Percentiles rank a stretch among this genome's conserved stretches.
Conservation (phyloP, 2,797 vertebrate species). For the Heterohyrax brucei region DNA sequence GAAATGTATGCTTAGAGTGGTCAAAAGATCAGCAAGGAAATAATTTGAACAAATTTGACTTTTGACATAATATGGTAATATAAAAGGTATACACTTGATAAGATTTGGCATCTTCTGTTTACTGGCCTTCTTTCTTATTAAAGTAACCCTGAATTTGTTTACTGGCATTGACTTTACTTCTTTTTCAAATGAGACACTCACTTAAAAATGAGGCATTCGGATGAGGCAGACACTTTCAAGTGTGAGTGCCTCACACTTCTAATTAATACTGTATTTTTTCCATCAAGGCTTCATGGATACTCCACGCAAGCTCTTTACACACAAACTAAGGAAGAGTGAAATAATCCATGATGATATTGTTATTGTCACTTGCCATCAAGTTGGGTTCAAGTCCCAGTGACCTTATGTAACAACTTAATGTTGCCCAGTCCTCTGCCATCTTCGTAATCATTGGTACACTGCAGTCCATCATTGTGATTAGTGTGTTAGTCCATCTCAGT, state of each 20-base stretch:
- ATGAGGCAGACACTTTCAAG: not conserved
- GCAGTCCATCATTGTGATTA: not conserved
- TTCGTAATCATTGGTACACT: not conserved
- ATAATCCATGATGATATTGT: not conserved
- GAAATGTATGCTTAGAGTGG: not conserved
- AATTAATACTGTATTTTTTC: not conserved
- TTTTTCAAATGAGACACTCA: not conserved
- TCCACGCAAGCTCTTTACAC: not conserved
- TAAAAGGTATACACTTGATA: not conserved
- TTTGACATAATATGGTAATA: not conserved
- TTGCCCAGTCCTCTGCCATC: not conserved
- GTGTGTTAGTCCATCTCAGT: not conserved
- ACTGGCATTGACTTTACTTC: conserved; percentile 8
- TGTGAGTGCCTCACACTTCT: not conserved
- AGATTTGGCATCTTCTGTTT: not conserved
- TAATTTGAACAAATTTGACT: conserved; percentile 1
- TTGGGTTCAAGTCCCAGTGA: not conserved
- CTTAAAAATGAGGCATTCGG: not conserved
- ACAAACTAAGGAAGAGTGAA: not conserved
- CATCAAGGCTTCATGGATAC: not conserved
- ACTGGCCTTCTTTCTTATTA: conserved; percentile 7
- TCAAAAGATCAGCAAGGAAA: conserved; percentile 37
- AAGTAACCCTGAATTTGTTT: not conserved
- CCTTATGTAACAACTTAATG: not conserved
- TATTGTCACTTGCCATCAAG: not conserved